These are phyloP conservation scores for Astatotilapia flaviijosephi DNA, from an alignment of 2,113 vertebrate species.

Conservation along the genomic window DNA sequence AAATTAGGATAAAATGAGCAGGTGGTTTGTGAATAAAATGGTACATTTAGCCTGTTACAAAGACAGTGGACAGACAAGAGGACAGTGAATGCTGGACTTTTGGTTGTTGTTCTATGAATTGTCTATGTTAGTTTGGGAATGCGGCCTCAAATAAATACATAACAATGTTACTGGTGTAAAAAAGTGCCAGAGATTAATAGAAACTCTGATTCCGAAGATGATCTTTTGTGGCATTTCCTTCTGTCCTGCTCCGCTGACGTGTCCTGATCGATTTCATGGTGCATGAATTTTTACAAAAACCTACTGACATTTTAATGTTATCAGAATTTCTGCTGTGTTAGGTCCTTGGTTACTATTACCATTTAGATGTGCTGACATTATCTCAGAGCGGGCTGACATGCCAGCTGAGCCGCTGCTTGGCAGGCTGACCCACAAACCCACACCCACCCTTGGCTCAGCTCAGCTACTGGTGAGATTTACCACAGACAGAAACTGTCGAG, in stretches of 20 bases:
- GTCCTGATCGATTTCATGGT: neutral
- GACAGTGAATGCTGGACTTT: neutral
- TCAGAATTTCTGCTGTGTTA: neutral
- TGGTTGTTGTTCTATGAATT: neutral
- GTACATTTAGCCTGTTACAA: neutral
- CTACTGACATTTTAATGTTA: neutral
- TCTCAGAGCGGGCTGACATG: neutral
- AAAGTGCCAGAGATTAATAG: neutral
- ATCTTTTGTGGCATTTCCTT: neutral
- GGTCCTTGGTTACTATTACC: neutral
- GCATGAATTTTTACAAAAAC: neutral
- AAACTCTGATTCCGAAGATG: neutral
- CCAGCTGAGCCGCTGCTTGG: neutral
- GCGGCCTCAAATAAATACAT: neutral
- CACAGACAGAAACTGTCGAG: neutral
- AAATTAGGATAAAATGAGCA: neutral
- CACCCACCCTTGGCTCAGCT: neutral
- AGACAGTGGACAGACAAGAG: neutral
- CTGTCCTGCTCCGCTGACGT: neutral
- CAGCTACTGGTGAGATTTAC: slow-evolving; percentile 18
- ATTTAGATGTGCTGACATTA: neutral
- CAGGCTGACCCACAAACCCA: slow-evolving; percentile 22
- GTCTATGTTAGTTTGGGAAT: neutral
- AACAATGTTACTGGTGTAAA: neutral
- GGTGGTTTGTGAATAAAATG: neutral